These are phyloP conservation scores for Arctia plantaginis DNA, from an alignment of 2,888 invertebrate genomes.

Conservation along the genomic window DNA sequence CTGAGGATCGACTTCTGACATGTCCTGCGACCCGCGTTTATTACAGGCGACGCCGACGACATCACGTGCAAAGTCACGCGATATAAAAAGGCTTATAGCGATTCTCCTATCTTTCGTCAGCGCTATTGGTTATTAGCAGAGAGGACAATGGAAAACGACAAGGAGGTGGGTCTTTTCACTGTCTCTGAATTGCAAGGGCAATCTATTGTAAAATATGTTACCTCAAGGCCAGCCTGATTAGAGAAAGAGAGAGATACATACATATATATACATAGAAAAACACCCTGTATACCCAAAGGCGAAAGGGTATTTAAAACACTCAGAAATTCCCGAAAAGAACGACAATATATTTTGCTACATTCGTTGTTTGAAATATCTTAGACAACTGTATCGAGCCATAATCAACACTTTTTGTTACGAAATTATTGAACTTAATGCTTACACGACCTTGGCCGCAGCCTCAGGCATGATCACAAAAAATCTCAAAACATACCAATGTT, in stretches of 20 bases:
- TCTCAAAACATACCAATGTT: constrained; percentile 10
- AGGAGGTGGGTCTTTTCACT: too few species aligned
- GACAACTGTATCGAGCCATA: background rate
- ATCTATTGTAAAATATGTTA: too few species aligned
- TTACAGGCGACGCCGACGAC: background rate
- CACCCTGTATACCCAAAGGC: background rate
- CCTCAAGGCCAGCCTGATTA: too few species aligned
- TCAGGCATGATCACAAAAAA: constrained; percentile 3
- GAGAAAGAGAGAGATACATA: too few species aligned
- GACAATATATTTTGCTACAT: background rate
- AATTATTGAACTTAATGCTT: constrained; percentile 4
- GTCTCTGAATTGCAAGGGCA: too few species aligned
- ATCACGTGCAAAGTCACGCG: background rate
- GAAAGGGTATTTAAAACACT: background rate
- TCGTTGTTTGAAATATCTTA: background rate
- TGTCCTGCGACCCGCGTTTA: background rate
- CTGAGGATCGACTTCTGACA: background rate
- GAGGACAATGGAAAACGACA: too few species aligned
- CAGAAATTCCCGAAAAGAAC: background rate
- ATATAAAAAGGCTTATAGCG: background rate
- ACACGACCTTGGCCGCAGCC: constrained; percentile 13
- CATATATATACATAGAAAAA: too few species aligned
- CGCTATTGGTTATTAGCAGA: background rate
- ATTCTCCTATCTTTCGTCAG: background rate
- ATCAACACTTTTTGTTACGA: constrained; percentile 9